phyloP scores from a whole-genome alignment of 37 sponge, comb jelly and placozoan genomes.

The Aplysina aerophoba region DNA sequence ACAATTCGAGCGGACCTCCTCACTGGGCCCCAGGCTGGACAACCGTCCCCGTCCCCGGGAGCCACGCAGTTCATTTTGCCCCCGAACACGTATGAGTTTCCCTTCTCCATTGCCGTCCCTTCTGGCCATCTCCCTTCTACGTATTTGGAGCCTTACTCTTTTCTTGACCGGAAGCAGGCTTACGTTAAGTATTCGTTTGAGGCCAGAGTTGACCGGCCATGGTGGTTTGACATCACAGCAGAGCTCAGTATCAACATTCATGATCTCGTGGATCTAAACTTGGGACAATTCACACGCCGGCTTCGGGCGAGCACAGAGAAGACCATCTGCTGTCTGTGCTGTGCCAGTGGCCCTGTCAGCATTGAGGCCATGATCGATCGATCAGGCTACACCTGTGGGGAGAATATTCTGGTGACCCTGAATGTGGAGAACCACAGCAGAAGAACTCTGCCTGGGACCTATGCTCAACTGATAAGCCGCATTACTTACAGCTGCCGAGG shows the following conservation, averaged over 20 bases:
- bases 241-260: conserved; percentile 6
- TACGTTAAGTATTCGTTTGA: conserved; percentile 43
- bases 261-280: conserved; percentile 33
- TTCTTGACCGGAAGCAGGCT: not conserved
- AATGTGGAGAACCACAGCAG: conserved; percentile 20
- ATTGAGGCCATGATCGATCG: conserved; percentile 44
- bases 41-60: not conserved
- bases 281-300: not conserved
- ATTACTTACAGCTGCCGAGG: conserved; percentile 16
- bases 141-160: not conserved
- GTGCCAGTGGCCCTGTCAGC: conserved; percentile 32
- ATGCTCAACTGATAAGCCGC: not conserved
- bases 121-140: conserved; percentile 28
- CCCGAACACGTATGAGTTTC: conserved; percentile 31
- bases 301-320: conserved; percentile 11
- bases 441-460: not conserved
- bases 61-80: conserved; percentile 10
- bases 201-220: conserved; percentile 38
- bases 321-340: conserved; percentile 57
- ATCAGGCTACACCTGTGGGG: conserved; percentile 36
- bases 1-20: not conserved
- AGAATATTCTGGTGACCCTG: conserved; percentile 9
- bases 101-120: conserved; percentile 33
- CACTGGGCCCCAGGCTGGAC: not conserved
- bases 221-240: conserved; percentile 24